phyloP scores from a whole-genome alignment of 2,797 vertebrate genomes.

The Paedocypris micromegethes region DNA sequence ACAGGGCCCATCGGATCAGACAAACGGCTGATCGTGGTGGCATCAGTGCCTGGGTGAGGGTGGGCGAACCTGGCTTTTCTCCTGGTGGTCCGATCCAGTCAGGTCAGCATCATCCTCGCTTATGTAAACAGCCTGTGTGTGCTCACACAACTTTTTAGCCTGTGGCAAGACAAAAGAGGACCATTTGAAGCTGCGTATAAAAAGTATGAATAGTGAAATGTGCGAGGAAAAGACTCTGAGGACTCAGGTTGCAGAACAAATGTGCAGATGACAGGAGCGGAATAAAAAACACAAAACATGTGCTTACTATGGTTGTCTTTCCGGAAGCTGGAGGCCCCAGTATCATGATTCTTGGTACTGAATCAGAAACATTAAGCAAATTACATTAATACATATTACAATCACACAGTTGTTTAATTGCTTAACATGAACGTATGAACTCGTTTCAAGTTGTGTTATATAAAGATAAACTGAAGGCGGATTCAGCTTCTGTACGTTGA shows the following conservation, averaged over 20 bases:
- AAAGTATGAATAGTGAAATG: constrained; percentile 6
- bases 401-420: no score
- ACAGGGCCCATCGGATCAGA: no score
- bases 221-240: constrained; percentile 8
- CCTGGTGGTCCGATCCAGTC: constrained; percentile 28
- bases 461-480: background rate
- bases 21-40: no score
- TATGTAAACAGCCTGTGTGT: constrained; percentile 58
- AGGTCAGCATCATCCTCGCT: constrained; percentile 52
- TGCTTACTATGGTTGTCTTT: constrained; percentile 81
- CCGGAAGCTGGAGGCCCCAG: constrained; percentile 84
- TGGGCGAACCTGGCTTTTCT: constrained; percentile 46
- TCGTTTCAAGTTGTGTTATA: background rate
- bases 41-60: background rate
- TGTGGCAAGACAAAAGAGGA: constrained; percentile 44
- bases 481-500: background rate
- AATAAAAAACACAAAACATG: background rate
- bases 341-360: constrained; percentile 79
- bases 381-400: no score
- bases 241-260: background rate
- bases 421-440: background rate
- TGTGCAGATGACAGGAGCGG: background rate
- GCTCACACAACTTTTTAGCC: constrained; percentile 60
- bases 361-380: background rate
- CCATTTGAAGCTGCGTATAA: constrained; percentile 21